Percentiles rank a stretch among this genome's conserved stretches.
These are phyloP conservation scores for Macquaria australasica DNA, from an alignment of 2,113 vertebrate genomes.

Conservation along the genomic window DNA sequence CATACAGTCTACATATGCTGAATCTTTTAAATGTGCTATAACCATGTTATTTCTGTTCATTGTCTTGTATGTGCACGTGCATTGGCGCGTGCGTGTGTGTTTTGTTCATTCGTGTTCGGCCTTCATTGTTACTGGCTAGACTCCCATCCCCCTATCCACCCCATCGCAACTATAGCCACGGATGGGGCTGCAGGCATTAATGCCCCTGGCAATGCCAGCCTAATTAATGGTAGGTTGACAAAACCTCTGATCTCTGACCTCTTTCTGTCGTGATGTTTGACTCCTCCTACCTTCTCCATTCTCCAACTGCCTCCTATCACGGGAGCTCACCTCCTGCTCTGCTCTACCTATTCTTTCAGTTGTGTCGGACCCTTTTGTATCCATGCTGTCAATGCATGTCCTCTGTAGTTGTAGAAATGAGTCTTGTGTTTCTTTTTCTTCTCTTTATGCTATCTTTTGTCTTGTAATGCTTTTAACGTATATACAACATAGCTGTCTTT, in stretches of 20 bases:
- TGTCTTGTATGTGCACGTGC: constrained; percentile 66
- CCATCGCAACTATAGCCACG: constrained; percentile 94
- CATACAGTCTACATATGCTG: constrained; percentile 48
- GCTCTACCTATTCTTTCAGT: constrained; percentile 62
- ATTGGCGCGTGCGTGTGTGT: constrained; percentile 38
- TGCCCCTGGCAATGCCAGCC: constrained; percentile 95
- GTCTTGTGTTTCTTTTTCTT: constrained; percentile 40
- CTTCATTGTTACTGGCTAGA: constrained; percentile 92
- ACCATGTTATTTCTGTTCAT: constrained; percentile 84
- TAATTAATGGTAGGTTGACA: constrained; percentile 99
- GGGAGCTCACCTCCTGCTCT: constrained; percentile 45
- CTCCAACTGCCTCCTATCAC: constrained; percentile 46
- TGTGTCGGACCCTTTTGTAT: constrained; percentile 69
- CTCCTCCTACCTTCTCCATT: constrained; percentile 56
- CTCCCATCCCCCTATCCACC: constrained; percentile 95
- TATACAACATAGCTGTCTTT: neutral
- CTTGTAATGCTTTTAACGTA: neutral
- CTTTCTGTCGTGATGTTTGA: constrained; percentile 79
- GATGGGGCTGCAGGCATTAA: constrained; percentile 96
- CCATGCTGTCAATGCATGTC: constrained; percentile 83
- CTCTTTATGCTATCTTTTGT: constrained; percentile 27
- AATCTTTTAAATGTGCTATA: constrained; percentile 77
- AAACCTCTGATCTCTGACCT: constrained; percentile 80
- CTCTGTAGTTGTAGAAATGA: constrained; percentile 66
- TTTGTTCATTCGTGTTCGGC: constrained; percentile 72